These are phyloP conservation scores for Gryllus bimaculatus DNA, from an alignment of 1,140 invertebrate species.

Conservation along the genomic window DNA sequence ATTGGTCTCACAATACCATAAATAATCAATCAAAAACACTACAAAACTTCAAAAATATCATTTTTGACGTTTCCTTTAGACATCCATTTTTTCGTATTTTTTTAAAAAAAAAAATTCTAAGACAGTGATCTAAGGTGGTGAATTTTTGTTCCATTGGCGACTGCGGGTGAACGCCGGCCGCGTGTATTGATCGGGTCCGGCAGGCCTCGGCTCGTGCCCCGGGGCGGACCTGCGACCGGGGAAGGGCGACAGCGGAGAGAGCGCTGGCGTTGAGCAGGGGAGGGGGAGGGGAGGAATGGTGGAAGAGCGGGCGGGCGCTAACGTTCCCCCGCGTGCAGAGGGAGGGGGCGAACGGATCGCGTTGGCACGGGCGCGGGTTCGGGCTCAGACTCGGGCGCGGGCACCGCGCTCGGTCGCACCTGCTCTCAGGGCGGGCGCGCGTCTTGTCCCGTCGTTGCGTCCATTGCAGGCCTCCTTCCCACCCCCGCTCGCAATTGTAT, in stretches of 20 bases:
- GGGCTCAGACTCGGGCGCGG: no score
- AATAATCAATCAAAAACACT: no score
- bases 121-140: neutral
- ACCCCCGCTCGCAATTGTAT: neutral
- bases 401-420: neutral
- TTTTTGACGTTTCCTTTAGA: neutral
- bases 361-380: no score
- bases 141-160: neutral
- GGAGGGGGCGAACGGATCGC: no score
- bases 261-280: neutral
- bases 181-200: neutral
- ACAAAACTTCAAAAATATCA: no score
- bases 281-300: no score
- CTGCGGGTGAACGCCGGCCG: neutral
- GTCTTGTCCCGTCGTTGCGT: neutral
- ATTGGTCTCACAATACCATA: no score
- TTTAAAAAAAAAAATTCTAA: neutral
- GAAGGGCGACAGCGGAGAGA: neutral
- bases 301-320: no score
- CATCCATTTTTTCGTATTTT: neutral
- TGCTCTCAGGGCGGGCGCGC: neutral
- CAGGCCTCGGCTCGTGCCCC: neutral
- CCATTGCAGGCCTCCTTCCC: neutral
- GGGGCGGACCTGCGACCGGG: no score
- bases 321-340: no score